These are phyloP conservation scores for Eupristina koningsbergeri DNA, from an alignment of 1,140 invertebrate species.

Conservation along the genomic window DNA sequence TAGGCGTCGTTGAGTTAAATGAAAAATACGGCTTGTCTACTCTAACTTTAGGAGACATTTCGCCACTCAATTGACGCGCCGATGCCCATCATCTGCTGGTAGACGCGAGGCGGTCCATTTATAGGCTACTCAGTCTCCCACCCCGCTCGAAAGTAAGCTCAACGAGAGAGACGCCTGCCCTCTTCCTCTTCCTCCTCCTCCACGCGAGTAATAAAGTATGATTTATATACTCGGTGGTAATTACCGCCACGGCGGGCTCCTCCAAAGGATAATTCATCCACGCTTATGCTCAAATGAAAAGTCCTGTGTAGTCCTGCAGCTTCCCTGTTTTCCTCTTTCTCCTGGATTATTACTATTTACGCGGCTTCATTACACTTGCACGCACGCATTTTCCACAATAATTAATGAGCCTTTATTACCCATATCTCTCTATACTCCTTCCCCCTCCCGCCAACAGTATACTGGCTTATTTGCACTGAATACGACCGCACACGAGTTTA, in stretches of 20 bases:
- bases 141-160: conserved; percentile 53
- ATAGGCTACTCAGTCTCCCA: background rate
- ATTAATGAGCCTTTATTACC: background rate
- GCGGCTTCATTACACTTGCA: background rate
- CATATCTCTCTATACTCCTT: background rate
- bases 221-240: conserved; percentile 62
- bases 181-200: no score
- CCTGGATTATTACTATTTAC: background rate
- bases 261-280: conserved; percentile 55
- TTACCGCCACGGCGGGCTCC: conserved; percentile 14
- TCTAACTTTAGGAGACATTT: background rate
- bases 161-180: conserved; percentile 52
- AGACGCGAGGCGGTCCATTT: conserved; percentile 29
- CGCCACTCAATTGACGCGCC: background rate
- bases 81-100: background rate
- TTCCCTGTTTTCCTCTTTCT: background rate
- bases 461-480: no score
- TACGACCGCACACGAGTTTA: background rate
- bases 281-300: background rate
- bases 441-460: no score
- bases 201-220: conserved; percentile 66
- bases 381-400: background rate
- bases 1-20: background rate
- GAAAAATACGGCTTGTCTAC: background rate
- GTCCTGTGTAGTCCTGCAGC: background rate